Evolutionary conservation across 2,888 invertebrate species (phyloP).

Genomic region (Germaria angustata): DNA sequence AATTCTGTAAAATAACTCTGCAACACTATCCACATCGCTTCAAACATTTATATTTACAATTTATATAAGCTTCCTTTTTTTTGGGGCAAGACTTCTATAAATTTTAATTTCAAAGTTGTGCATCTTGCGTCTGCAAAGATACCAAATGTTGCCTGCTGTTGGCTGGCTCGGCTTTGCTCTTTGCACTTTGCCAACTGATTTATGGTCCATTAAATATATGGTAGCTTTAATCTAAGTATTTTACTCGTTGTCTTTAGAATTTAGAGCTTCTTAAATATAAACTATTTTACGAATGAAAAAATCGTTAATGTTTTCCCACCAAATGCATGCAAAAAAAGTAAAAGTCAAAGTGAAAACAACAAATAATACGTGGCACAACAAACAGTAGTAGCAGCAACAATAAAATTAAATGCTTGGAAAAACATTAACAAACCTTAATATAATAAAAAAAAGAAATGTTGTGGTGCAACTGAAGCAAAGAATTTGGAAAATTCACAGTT

Average conservation of each 20-base stretch:
- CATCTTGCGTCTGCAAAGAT: constrained; percentile 31
- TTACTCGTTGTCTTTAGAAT: constrained; percentile 68
- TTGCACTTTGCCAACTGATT: constrained; percentile 69
- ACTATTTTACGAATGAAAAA: constrained; percentile 32
- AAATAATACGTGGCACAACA: constrained; percentile 27
- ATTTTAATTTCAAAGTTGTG: constrained; percentile 50
- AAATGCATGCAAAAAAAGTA: constrained; percentile 35
- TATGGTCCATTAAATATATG: constrained; percentile 72
- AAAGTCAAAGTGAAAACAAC: constrained; percentile 52
- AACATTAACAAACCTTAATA: constrained; percentile 3
- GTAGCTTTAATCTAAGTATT: constrained; percentile 72
- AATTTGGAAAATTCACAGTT: constrained; percentile 32
- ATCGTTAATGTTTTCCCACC: constrained; percentile 65
- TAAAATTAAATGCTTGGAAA: constrained; percentile 35
- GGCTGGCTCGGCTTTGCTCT: constrained; percentile 44
- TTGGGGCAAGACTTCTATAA: no score
- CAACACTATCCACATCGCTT: no score
- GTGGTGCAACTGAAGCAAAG: constrained; percentile 34
- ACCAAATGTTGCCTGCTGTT: constrained; percentile 39
- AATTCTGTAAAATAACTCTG: no score
- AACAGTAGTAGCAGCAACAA: constrained; percentile 58
- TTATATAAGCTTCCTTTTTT: no score
- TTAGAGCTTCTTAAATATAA: constrained; percentile 58
- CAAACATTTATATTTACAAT: no score
- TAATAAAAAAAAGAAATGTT: neutral